Base-by-base conservation (phyloP, 2,113 vertebrate species). In the Amazona vittata region DNA sequence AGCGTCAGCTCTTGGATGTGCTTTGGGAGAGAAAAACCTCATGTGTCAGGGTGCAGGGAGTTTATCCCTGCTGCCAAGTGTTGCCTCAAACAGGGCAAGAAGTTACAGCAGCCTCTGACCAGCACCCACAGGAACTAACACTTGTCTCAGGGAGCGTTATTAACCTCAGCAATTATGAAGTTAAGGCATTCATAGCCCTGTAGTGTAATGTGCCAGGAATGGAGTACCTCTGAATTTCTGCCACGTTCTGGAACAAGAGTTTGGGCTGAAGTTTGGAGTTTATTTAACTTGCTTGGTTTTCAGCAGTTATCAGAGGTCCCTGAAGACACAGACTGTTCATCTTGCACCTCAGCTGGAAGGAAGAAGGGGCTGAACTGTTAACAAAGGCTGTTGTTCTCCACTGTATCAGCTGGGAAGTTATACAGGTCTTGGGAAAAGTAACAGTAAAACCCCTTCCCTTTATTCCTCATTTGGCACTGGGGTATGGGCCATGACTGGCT, bases 1-100 rank as follows among this genome's bases (percentile, higher is more conserved):
- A 6, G 71, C 1, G 1, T 43, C 3, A 11, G 70, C 57, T 63
- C 86, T 53, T 0, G 0, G 83, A 37, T 6, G 26, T 5, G 7
- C 59, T 73, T 39, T 17, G 65, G 76, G 75, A 49, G 33, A 88
- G 41, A 60, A 47, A 76, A 83, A 21, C 16, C 64, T 67, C 1
- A 0, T 37, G 52, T 73, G 62, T 29, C 6, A 22, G 53, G 52
- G 73, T 4, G 4, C 43, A 37, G n/a, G 63, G 2, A 17, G 37
- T 15, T 68, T 4, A 39, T 57, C 82, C 11, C 63, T 55, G 47
- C 70, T 75, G 77, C 43, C 17, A 19, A 73, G 25, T 0, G 12
- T 15, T 22, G 52, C 65, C 68, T 88, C 88, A 37, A 26, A 69
- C 41, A 49, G 63, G 59, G 68, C 55, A 86, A 69, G 60, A 89